phyloP scores from a whole-genome alignment of 2,113 vertebrate species.

The Mungos mungo region DNA sequence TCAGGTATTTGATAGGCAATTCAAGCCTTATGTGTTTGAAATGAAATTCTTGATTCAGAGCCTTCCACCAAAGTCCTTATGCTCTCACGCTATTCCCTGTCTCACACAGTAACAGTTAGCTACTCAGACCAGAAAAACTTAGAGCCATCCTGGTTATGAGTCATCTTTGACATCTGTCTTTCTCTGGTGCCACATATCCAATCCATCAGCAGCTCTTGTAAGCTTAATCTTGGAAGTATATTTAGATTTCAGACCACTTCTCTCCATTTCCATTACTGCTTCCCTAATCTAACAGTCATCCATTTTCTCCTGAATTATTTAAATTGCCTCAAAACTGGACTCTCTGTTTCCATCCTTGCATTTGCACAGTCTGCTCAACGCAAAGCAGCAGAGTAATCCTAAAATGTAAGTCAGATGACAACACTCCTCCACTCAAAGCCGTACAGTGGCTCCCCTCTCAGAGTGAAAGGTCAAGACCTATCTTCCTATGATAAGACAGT shows the following conservation, averaged over 20 bases:
- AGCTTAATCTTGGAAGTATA: not conserved
- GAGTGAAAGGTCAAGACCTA: not conserved
- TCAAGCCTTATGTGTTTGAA: not conserved
- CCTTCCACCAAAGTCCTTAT: not conserved
- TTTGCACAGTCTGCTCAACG: not conserved
- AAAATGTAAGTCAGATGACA: not conserved
- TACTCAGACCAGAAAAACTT: not conserved
- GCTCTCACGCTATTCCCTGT: not conserved
- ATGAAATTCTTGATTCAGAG: not conserved
- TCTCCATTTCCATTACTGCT: not conserved
- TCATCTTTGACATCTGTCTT: constrained; percentile 26
- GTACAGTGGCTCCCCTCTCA: not conserved
- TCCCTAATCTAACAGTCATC: not conserved
- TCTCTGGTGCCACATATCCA: not conserved
- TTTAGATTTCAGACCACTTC: constrained; percentile 20
- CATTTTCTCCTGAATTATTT: constrained; percentile 12
- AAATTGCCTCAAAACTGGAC: not conserved
- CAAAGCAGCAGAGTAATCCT: not conserved
- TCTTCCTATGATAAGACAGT: not conserved
- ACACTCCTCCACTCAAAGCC: not conserved
- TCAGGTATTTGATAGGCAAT: not conserved
- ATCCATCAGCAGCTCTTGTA: not conserved
- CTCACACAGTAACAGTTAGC: not conserved
- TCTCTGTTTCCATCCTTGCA: not conserved
- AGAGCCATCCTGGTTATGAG: not conserved